Base-by-base conservation (phyloP, 2,113 vertebrate genomes). In the Reinhardtius hippoglossoides region DNA sequence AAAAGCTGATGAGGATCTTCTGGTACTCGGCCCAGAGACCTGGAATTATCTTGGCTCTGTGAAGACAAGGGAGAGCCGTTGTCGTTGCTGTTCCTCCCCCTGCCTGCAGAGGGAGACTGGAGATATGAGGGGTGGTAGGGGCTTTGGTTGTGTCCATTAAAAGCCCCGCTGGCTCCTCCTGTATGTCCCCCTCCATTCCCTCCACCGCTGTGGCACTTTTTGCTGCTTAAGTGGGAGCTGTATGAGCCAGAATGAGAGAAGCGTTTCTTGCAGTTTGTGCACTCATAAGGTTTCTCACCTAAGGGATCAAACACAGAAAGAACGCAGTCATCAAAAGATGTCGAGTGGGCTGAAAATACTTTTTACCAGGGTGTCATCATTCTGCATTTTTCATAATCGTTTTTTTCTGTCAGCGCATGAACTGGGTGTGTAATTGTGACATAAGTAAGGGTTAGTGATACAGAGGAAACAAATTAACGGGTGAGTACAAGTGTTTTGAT, bases 201-300 rank as follows among this genome's bases (percentile, higher is more conserved):
- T 48, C 89, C 92, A 2, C 85, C 83, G 27, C 80, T 88, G 23
- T 95, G 91, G 67, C 95, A 96, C 90, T 96, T 96, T 82, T 94
- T 95, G 82, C 94, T 96, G 93, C 95, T 96, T 55, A 95, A 86
- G 78, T 96, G 95, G 4, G 95, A 96, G 78, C 95, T 96, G 90
- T 95, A 96, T 31, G 95, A 96, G 10, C 95, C 95, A 0, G 95
- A 96, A 76, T 96, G 95, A 37, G 95, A 95, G 83, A 96, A 96
- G 3, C 95, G 92, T 50, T 95, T 95, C 89, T 95, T 95, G 90
- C 95, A 96, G 87, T 95, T 95, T 74, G 93, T 85, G 70, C 95
- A 96, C 75, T 96, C 94, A 2, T 96, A 95, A 0, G 95, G 95
- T 77, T 96, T 96, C 87, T 96, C 95, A 71, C 95, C 95, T 96